Conservation (phyloP, 2,888 invertebrate genomes). For the Sminthurinus aureus region DNA sequence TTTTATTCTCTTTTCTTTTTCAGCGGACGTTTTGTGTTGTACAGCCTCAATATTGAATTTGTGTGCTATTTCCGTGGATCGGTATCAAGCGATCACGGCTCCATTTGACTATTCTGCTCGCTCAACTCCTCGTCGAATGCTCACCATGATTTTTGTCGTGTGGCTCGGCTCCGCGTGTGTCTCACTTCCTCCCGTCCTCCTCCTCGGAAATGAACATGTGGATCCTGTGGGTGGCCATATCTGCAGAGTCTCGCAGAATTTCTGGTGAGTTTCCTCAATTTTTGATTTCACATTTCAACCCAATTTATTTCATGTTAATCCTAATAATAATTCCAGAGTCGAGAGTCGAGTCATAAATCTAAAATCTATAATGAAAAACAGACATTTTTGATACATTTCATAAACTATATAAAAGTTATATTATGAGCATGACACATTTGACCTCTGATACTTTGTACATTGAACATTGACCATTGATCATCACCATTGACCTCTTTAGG, state of each 20-base stretch:
- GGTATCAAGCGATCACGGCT: slow-evolving; percentile 91
- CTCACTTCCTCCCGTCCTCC: slow-evolving; percentile 87
- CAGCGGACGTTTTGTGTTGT: slow-evolving; percentile 95
- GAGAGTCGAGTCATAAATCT: too few relatives aligned
- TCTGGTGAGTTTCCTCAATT: slow-evolving; percentile 71
- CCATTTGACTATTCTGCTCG: slow-evolving; percentile 95
- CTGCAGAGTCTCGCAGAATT: slow-evolving; percentile 91
- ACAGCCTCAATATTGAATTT: slow-evolving; percentile 97
- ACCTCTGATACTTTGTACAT: too few relatives aligned
- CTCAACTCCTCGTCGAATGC: slow-evolving; percentile 90
- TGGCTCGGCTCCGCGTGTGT: slow-evolving; percentile 86
- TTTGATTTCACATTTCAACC: too few relatives aligned
- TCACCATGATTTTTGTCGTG: slow-evolving; percentile 86
- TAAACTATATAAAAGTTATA: too few relatives aligned
- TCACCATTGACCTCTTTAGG: slow-evolving; percentile 61
- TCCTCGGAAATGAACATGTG: slow-evolving; percentile 85
- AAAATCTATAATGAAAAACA: too few relatives aligned
- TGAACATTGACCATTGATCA: too few relatives aligned
- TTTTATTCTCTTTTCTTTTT: slow-evolving; percentile 64
- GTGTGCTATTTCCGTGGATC: slow-evolving; percentile 96
- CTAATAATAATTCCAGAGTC: too few relatives aligned
- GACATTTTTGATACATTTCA: too few relatives aligned
- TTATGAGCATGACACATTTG: too few relatives aligned
- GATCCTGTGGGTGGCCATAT: slow-evolving; percentile 60
- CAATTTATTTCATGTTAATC: too few relatives aligned